A percentile compares a stretch with the other conserved stretches of the same genome.
Conservation (phyloP, 2,113 vertebrate genomes). For the Asarcornis scutulata region DNA sequence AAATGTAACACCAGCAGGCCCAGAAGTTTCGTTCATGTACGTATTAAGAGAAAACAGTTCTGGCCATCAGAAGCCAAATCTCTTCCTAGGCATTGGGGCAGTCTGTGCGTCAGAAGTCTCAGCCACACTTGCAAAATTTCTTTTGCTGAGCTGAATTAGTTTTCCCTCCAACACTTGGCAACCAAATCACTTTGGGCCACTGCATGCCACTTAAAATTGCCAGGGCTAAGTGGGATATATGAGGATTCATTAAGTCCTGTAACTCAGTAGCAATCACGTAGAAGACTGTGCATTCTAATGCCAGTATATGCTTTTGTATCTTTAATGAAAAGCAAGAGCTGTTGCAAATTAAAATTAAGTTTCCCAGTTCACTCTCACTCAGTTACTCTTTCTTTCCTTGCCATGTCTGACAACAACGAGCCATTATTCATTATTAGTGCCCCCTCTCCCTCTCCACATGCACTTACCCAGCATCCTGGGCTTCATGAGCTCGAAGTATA, state of each 20-base stretch:
- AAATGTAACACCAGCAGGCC: not conserved
- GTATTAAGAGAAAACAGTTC: not conserved
- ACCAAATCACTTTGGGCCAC: not conserved
- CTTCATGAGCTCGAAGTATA: conserved; percentile 98
- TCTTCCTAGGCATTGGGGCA: not conserved
- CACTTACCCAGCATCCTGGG: conserved; percentile 97
- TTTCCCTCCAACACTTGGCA: not conserved
- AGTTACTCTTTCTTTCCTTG: not conserved
- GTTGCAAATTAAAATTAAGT: not conserved
- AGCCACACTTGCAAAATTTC: not conserved
- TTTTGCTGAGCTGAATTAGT: not conserved
- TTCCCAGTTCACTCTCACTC: not conserved
- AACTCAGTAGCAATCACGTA: not conserved
- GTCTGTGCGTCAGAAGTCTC: not conserved
- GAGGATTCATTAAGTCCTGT: not conserved
- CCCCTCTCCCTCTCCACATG: not conserved
- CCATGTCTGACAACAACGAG: not conserved
- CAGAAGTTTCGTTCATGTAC: not conserved
- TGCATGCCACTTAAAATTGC: not conserved
- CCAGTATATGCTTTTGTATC: not conserved
- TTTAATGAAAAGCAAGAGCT: not conserved
- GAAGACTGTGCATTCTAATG: not conserved
- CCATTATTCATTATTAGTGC: not conserved
- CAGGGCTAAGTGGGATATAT: not conserved
- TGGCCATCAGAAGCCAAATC: not conserved